phyloP scores from a whole-genome alignment of 2,797 vertebrate species.

The Chromobotia macracanthus region DNA sequence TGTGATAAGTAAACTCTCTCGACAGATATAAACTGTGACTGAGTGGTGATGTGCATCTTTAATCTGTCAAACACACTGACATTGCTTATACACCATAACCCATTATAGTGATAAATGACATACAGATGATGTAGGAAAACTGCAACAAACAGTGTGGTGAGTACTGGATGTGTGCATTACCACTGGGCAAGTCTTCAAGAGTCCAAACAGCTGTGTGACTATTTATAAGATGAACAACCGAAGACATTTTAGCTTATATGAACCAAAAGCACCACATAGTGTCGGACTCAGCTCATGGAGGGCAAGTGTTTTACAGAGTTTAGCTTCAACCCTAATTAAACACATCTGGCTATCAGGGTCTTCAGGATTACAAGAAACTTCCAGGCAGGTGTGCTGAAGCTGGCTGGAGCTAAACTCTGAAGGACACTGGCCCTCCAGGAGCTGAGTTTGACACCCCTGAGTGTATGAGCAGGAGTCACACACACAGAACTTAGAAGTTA shows the following conservation, averaged over 20 bases:
- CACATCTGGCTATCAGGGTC: no score
- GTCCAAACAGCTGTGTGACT: slow-evolving; percentile 69
- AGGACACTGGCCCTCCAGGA: no score
- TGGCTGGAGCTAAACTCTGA: no score
- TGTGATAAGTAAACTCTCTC: not conserved
- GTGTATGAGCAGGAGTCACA: no score
- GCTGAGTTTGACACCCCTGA: no score
- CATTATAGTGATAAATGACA: not conserved
- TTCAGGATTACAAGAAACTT: no score
- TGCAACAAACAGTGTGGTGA: not conserved
- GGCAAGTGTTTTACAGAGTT: no score
- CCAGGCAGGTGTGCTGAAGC: no score
- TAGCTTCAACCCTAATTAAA: no score
- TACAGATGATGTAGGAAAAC: not conserved
- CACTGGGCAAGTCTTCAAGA: slow-evolving; percentile 53
- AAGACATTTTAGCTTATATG: slow-evolving; percentile 13
- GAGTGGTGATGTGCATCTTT: not conserved
- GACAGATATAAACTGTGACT: not conserved
- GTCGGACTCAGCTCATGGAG: no score
- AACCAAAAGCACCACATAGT: no score
- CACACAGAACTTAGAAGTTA: no score
- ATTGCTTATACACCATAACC: not conserved
- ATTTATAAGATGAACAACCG: slow-evolving; percentile 43
- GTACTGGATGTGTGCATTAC: slow-evolving; percentile 12
- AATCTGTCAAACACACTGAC: not conserved